Percentiles rank a stretch among this genome's conserved stretches.
These are phyloP conservation scores for Chorisops tibialis DNA, from an alignment of 2,888 invertebrate species.

Conservation along the genomic window DNA sequence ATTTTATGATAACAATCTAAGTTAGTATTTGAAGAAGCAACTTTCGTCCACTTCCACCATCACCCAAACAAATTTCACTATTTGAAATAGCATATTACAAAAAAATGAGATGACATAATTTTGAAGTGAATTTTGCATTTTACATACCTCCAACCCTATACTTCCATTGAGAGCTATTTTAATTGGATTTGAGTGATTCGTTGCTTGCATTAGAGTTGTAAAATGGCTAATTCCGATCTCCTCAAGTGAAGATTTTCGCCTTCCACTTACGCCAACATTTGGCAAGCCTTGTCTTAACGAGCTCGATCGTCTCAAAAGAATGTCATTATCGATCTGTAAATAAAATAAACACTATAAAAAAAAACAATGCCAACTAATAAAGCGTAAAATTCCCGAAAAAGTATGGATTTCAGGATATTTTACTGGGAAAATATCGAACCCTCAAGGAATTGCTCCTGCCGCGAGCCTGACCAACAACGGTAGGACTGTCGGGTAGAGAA, in stretches of 20 bases:
- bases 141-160: conserved; percentile 69
- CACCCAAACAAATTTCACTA: too few relatives aligned
- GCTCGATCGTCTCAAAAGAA: conserved; percentile 76
- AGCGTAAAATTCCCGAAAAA: conserved; percentile 32
- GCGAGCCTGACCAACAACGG: conserved; percentile 73
- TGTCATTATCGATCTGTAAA: conserved; percentile 67
- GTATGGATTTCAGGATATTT: conserved; percentile 3
- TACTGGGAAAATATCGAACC: conserved; percentile 54
- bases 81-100: too few relatives aligned
- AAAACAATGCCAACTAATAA: too few relatives aligned
- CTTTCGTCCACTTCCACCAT: too few relatives aligned
- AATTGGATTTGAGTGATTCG: conserved; percentile 71
- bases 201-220: conserved; percentile 63
- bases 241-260: conserved; percentile 79
- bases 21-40: too few relatives aligned
- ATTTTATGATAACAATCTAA: too few relatives aligned
- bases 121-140: too few relatives aligned
- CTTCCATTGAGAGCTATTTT: conserved; percentile 83
- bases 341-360: conserved; percentile 4
- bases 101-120: too few relatives aligned
- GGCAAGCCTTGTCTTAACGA: conserved; percentile 79
- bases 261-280: conserved; percentile 57
- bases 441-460: conserved; percentile 82
- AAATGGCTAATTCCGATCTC: conserved; percentile 82
- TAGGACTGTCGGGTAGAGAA: conserved; percentile 84